Evolutionary conservation across 2,888 invertebrate genomes (phyloP), one percentile per base, ranked within the genome.

Genomic region (Reticulitermes lucifugus): DNA sequence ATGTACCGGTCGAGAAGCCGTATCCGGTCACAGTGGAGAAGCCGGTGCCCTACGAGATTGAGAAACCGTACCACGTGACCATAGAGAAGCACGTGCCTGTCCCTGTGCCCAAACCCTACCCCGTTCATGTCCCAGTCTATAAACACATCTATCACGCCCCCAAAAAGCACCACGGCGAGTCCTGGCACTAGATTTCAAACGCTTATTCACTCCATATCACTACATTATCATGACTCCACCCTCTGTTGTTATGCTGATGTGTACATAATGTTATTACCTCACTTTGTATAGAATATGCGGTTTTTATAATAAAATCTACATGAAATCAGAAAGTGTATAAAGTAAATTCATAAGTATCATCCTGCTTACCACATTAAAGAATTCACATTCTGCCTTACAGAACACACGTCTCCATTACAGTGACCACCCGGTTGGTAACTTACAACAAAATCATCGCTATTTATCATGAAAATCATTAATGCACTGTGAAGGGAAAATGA

Each of bases 21-120:
- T 94, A 95, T 6, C 95, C 95, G 0, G 95, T 94, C 88, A 94
- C 94, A 0, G 94, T 95, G 0, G 94, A 95, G 87, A 95, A 93
- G 88, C 91, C 91, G 5, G 93, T 95, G 0, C 94, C 94, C 59
- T 93, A 94, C 55, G 94, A 95, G 0, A 93, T 93, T 85, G 93
- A 95, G 86, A 95, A 95, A 88, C 94, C 94, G 0, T 94, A 95
- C 6, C 95, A 95, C 2, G 94, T 95, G 41, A 93, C 93, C 84
- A 94, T 95, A 10, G 84, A 86, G 84, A 87, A 85, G 79, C 86
- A 80, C 59, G 85, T 87, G 60, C 75, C 84, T 12, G 83, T 86
- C 2, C 84, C 86, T 46, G 86, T 87, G 75, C 86, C 87, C 81
- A 86, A 87, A 82, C 87, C 86, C 12, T 87, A 86, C 77, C 86